phyloP scores from a whole-genome alignment of 2,113 vertebrate genomes.

The Dicerorhinus sumatrensis region DNA sequence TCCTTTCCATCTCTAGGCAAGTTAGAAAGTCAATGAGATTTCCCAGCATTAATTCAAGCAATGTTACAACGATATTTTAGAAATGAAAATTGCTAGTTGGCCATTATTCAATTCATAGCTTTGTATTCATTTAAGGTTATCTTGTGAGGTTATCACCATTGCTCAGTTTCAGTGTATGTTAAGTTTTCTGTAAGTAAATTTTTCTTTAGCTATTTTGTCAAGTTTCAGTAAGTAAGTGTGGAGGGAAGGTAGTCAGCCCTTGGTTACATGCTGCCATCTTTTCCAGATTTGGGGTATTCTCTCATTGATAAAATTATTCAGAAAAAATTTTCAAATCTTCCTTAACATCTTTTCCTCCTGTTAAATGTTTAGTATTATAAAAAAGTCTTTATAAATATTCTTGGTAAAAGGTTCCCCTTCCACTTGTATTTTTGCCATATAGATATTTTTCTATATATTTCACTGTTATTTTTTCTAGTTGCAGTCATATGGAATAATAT shows the following conservation, averaged over 20 bases:
- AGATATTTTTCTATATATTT: background rate
- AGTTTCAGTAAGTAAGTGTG: background rate
- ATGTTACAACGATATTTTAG: background rate
- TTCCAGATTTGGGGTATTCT: background rate
- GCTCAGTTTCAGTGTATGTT: background rate
- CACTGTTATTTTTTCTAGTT: background rate
- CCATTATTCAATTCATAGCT: background rate
- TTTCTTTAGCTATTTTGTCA: conserved; percentile 5
- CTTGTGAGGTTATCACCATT: background rate
- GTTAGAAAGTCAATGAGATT: background rate
- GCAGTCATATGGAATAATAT: background rate
- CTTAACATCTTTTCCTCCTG: background rate
- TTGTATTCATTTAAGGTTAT: background rate
- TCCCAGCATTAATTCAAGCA: background rate
- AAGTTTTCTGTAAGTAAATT: background rate
- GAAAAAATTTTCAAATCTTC: background rate
- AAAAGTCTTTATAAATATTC: background rate
- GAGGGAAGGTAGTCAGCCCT: background rate
- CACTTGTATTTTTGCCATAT: background rate
- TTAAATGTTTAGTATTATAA: background rate
- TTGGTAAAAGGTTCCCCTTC: background rate
- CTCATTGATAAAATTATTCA: background rate
- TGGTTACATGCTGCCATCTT: background rate
- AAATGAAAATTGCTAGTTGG: background rate
- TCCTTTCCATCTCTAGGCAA: background rate